A percentile compares a stretch with the other conserved stretches of the same genome.
These are phyloP conservation scores for Anseranas semipalmata DNA, from an alignment of 2,113 vertebrate genomes.

Conservation along the genomic window DNA sequence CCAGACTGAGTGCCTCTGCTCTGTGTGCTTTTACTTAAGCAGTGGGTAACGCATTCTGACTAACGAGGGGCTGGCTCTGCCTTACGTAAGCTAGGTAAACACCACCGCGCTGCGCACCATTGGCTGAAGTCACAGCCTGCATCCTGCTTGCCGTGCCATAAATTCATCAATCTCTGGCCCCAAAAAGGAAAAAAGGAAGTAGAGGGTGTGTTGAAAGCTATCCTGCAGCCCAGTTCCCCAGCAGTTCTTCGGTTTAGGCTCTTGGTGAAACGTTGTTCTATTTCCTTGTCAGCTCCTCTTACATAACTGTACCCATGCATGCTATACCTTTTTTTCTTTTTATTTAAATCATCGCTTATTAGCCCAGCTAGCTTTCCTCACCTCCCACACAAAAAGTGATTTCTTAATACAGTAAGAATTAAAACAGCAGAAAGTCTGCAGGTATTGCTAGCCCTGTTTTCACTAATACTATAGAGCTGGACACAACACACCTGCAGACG, in stretches of 20 bases:
- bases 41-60: constrained; percentile 55
- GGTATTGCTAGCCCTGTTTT: neutral
- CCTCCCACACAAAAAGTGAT: constrained; percentile 45
- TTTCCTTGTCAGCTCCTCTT: constrained; percentile 59
- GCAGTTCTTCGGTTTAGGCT: constrained; percentile 37
- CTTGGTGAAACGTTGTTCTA: constrained; percentile 43
- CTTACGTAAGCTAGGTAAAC: constrained; percentile 74
- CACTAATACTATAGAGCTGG: neutral
- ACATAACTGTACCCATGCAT: constrained; percentile 65
- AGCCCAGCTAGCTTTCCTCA: constrained; percentile 43
- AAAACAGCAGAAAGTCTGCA: neutral
- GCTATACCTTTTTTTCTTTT: neutral
- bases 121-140: constrained; percentile 50
- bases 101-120: constrained; percentile 1
- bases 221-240: constrained; percentile 39
- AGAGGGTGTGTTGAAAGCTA: constrained; percentile 50
- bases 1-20: constrained; percentile 40
- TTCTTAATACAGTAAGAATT: constrained; percentile 11
- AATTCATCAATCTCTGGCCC: constrained; percentile 57
- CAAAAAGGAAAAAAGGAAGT: constrained; percentile 77
- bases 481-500: neutral
- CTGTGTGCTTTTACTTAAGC: constrained; percentile 64
- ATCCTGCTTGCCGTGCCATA: constrained; percentile 36
- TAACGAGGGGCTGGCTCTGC: constrained; percentile 57
- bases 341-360: constrained; percentile 12